Percentiles rank a stretch among this genome's conserved stretches.
These are phyloP conservation scores for Margaritifera margaritifera DNA, from an alignment of 2,888 invertebrate genomes.

Conservation along the genomic window DNA sequence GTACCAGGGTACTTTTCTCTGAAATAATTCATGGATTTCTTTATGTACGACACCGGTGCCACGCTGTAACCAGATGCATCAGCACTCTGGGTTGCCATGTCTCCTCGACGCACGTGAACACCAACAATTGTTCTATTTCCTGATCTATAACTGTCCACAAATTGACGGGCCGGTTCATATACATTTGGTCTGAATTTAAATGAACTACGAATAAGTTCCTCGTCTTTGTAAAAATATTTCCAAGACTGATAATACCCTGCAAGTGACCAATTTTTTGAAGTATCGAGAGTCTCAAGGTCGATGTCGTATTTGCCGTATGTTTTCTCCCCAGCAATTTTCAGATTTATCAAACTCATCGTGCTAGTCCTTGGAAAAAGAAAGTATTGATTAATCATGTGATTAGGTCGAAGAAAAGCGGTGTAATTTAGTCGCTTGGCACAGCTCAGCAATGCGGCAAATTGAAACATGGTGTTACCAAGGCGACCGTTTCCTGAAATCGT, in stretches of 20 bases:
- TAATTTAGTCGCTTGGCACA: constrained; percentile 36
- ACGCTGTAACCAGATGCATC: constrained; percentile 40
- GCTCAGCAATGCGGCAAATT: constrained; percentile 46
- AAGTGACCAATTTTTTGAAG: constrained; percentile 39
- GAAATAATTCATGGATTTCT: constrained; percentile 42
- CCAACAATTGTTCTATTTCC: constrained; percentile 29
- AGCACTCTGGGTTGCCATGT: constrained; percentile 25
- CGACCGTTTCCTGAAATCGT: constrained; percentile 35
- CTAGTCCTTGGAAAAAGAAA: constrained; percentile 32
- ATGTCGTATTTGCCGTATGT: constrained; percentile 28
- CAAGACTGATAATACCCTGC: constrained; percentile 53
- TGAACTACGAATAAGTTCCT: constrained; percentile 23
- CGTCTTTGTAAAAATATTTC: constrained; percentile 45
- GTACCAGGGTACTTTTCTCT: constrained; percentile 28
- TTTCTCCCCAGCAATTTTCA: constrained; percentile 15
- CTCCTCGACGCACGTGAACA: constrained; percentile 50
- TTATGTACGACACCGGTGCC: constrained; percentile 36
- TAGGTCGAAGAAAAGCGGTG: constrained; percentile 29
- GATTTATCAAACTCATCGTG: constrained; percentile 14
- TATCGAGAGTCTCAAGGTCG: constrained; percentile 19
- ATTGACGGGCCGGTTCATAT: constrained; percentile 18
- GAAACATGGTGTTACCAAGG: constrained; percentile 55
- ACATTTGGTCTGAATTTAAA: constrained; percentile 38
- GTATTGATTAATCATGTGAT: constrained; percentile 21
- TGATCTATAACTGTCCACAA: constrained; percentile 12